Conservation (phyloP, 2,888 invertebrate species). For the Eledone cirrhosa region DNA sequence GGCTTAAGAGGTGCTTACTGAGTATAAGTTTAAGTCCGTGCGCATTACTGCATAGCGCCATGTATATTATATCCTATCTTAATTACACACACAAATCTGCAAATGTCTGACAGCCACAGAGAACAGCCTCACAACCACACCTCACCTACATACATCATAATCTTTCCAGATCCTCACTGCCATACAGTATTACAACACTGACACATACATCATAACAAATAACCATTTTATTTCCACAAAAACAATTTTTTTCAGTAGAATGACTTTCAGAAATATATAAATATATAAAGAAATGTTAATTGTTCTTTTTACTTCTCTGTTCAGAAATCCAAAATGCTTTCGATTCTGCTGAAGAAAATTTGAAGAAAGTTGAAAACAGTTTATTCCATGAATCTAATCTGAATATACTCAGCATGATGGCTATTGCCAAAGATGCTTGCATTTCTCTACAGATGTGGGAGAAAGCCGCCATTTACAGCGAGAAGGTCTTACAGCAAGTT, state of each 20-base stretch:
- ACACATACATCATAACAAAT: no score
- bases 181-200: background rate
- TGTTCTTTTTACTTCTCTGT: background rate
- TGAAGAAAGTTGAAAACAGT: background rate
- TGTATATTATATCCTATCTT: no score
- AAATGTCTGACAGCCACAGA: no score
- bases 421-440: constrained; percentile 6
- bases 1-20: no score
- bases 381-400: constrained; percentile 9
- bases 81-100: no score
- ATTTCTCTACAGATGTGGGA: background rate
- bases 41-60: no score
- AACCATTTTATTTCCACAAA: no score
- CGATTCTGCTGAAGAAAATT: background rate
- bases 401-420: background rate
- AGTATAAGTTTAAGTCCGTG: no score
- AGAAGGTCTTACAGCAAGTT: background rate
- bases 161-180: background rate
- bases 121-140: no score
- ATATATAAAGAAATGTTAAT: background rate
- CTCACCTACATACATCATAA: no score
- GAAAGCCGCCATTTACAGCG: background rate
- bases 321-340: constrained; percentile 13
- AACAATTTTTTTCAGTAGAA: background rate
- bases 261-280: background rate